A percentile compares a stretch with the other conserved stretches of the same genome.
phyloP scores from a whole-genome alignment of 2,888 invertebrate genomes.

The Zaprionus obscuricornis region DNA sequence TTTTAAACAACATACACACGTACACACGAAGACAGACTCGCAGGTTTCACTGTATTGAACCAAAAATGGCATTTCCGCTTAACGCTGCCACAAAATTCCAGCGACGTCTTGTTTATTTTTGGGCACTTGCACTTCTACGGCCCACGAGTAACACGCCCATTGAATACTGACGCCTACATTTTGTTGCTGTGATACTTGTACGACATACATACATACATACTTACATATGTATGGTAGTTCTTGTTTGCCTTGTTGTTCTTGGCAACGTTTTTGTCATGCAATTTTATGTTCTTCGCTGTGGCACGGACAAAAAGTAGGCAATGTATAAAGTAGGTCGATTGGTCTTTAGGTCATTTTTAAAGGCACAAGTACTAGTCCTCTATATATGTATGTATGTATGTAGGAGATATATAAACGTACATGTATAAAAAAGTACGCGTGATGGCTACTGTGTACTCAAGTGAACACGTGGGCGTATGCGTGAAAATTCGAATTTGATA shows the following conservation, averaged over 20 bases:
- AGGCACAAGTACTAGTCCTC: conserved; percentile 9
- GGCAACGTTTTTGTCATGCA: conserved; percentile 59
- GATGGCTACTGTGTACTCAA: too few relatives aligned
- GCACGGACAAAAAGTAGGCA: conserved; percentile 50
- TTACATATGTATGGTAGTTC: conserved; percentile 1
- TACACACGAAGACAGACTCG: background rate
- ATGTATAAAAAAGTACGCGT: too few relatives aligned
- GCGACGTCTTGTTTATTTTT: conserved; percentile 61
- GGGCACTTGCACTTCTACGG: conserved; percentile 34
- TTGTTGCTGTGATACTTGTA: too few relatives aligned
- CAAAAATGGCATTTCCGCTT: conserved; percentile 72
- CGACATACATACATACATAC: too few relatives aligned
- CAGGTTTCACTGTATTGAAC: conserved; percentile 44
- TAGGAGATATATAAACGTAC: too few relatives aligned
- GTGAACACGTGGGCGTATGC: background rate
- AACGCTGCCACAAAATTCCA: conserved; percentile 54
- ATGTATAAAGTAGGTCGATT: conserved; percentile 62
- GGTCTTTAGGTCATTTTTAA: conserved; percentile 46
- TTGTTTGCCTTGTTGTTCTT: conserved; percentile 22
- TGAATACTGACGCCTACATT: conserved; percentile 26
- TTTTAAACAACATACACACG: conserved; percentile 20
- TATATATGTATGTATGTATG: background rate
- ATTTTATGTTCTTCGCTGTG: conserved; percentile 36
- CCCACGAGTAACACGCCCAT: conserved; percentile 20
- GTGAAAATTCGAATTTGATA: conserved; percentile 34